A percentile compares a stretch with the other conserved stretches of the same genome.
Conservation (phyloP, 2,888 invertebrate species). For the Drosophila pullipes region DNA sequence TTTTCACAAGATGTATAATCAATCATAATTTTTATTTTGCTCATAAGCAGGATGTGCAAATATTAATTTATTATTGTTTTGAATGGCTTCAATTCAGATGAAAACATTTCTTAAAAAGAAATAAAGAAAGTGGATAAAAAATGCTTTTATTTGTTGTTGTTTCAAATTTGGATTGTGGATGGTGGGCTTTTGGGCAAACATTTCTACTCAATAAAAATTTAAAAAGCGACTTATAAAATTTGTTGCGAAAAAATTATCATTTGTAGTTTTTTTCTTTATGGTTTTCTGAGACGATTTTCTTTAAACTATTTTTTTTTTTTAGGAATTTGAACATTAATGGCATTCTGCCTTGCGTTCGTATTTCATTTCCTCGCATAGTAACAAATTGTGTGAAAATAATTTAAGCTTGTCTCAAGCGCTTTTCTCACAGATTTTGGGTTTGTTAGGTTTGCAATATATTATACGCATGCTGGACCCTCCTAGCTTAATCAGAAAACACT, state of each 20-base stretch:
- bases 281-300: neutral
- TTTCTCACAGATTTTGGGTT: neutral
- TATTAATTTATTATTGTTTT: neutral
- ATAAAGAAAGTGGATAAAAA: neutral
- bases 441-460: neutral
- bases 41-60: neutral
- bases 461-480: neutral
- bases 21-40: neutral
- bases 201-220: neutral
- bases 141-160: neutral
- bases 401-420: neutral
- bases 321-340: neutral
- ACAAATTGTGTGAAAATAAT: neutral
- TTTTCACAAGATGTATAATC: neutral
- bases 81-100: neutral
- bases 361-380: neutral
- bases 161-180: neutral
- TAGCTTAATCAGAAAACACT: conserved; percentile 15
- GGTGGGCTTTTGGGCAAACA: neutral
- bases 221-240: neutral
- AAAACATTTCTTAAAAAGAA: neutral
- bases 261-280: neutral
- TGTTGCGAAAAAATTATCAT: neutral
- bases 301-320: neutral
- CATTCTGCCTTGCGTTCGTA: neutral